Evolutionary conservation across 2,113 vertebrate genomes (phyloP).

Genomic region (Perca schrenkii): DNA sequence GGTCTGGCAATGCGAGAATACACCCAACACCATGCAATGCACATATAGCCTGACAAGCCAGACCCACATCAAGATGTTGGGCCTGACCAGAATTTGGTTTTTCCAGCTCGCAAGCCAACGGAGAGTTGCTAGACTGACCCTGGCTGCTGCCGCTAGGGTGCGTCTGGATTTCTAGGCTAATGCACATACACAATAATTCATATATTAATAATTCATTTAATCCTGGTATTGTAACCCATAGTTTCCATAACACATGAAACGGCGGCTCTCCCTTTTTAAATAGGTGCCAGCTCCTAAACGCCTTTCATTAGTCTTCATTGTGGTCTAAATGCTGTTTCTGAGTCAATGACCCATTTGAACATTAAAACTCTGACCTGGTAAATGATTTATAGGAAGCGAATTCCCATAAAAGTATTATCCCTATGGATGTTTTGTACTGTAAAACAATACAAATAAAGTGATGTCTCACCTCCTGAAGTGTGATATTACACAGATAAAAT

Average conservation of each 20-base stretch:
- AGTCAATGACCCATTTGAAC: neutral
- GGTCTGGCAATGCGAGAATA: too few relatives aligned
- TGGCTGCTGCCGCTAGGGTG: too few relatives aligned
- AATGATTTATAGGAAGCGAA: neutral
- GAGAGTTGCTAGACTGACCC: too few relatives aligned
- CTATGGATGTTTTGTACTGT: neutral
- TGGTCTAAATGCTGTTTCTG: neutral
- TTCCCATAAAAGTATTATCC: neutral
- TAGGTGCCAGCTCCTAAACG: slow-evolving; percentile 2
- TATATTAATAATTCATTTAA: neutral
- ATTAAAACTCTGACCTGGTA: neutral
- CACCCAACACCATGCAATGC: neutral
- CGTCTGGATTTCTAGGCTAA: too few relatives aligned
- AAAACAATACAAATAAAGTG: neutral
- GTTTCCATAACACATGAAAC: neutral
- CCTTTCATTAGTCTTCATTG: neutral
- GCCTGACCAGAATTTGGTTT: too few relatives aligned
- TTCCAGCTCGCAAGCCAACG: too few relatives aligned
- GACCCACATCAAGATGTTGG: too few relatives aligned
- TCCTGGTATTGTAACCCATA: neutral
- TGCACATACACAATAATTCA: neutral
- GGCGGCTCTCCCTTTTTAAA: neutral
- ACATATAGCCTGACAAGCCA: too few relatives aligned
- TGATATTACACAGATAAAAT: neutral
- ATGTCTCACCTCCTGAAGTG: too few relatives aligned